phyloP scores from a whole-genome alignment of 2,888 invertebrate genomes.

The Stegana nigrithorax region DNA sequence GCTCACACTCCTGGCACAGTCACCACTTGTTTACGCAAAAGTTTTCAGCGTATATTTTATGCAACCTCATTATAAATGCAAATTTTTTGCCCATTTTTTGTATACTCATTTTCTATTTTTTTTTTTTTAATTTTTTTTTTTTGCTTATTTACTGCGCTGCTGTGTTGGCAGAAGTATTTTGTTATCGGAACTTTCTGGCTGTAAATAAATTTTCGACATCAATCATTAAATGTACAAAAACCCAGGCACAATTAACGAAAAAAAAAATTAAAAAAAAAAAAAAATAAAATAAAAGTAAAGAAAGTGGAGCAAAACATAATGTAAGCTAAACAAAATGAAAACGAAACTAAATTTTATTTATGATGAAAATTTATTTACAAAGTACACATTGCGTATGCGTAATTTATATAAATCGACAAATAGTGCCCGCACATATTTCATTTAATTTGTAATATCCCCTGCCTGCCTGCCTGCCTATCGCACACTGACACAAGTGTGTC shows the following conservation, averaged over 20 bases:
- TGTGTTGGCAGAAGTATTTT: too few relatives aligned
- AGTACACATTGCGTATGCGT: too few relatives aligned
- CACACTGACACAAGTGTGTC: neutral
- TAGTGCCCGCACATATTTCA: too few relatives aligned
- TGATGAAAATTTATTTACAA: too few relatives aligned
- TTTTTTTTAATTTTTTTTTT: neutral
- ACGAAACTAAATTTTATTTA: too few relatives aligned
- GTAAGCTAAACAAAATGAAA: too few relatives aligned
- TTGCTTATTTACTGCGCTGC: neutral
- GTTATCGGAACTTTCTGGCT: neutral
- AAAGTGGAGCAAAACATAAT: neutral
- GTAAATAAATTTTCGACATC: conserved; percentile 1
- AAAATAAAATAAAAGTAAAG: conserved; percentile 10
- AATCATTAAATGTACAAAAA: conserved; percentile 1
- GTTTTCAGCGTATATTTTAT: conserved; percentile 12
- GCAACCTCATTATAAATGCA: conserved; percentile 13
- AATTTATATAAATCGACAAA: too few relatives aligned
- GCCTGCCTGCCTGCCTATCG: too few relatives aligned
- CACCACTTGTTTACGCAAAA: conserved; percentile 2
- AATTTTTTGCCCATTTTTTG: conserved; percentile 1
- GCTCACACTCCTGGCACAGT: too few relatives aligned
- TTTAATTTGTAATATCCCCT: too few relatives aligned
- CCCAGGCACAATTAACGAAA: too few relatives aligned
- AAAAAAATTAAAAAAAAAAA: too few relatives aligned
- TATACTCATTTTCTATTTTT: neutral